phyloP scores from a whole-genome alignment of 1,140 invertebrate genomes.

The Dreissena rostriformis region DNA sequence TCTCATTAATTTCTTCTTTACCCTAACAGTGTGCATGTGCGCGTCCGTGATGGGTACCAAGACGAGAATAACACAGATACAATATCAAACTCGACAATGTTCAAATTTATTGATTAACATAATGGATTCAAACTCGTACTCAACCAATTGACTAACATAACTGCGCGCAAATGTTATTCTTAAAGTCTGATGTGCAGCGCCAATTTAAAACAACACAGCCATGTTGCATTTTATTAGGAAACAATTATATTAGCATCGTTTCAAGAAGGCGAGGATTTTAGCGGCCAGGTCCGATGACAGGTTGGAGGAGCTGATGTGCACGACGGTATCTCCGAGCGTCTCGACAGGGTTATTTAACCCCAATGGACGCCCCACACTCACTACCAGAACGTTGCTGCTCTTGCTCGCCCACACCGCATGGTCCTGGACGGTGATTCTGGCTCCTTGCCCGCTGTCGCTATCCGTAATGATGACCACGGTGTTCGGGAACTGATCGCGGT shows the following conservation, averaged over 20 bases:
- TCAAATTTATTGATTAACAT: too few relatives aligned
- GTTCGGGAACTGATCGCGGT: background rate
- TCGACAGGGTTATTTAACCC: background rate
- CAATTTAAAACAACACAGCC: too few relatives aligned
- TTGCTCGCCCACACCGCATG: background rate
- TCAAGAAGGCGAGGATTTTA: background rate
- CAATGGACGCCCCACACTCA: conserved; percentile 14
- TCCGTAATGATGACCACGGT: conserved; percentile 29
- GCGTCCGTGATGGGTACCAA: too few relatives aligned
- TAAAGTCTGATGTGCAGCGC: too few relatives aligned
- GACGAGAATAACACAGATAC: too few relatives aligned
- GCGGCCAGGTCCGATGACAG: background rate
- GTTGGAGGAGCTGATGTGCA: background rate
- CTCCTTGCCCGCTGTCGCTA: background rate
- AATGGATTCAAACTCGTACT: too few relatives aligned
- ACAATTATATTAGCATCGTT: background rate
- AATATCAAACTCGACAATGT: too few relatives aligned
- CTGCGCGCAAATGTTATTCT: too few relatives aligned
- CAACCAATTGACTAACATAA: too few relatives aligned
- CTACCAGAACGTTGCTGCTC: conserved; percentile 10
- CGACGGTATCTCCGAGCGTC: background rate
- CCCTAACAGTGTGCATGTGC: too few relatives aligned
- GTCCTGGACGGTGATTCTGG: background rate
- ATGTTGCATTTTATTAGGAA: too few relatives aligned
- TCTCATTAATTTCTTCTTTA: too few relatives aligned